Conservation (phyloP, 2,888 invertebrate genomes). For the Tetropium fuscum region DNA sequence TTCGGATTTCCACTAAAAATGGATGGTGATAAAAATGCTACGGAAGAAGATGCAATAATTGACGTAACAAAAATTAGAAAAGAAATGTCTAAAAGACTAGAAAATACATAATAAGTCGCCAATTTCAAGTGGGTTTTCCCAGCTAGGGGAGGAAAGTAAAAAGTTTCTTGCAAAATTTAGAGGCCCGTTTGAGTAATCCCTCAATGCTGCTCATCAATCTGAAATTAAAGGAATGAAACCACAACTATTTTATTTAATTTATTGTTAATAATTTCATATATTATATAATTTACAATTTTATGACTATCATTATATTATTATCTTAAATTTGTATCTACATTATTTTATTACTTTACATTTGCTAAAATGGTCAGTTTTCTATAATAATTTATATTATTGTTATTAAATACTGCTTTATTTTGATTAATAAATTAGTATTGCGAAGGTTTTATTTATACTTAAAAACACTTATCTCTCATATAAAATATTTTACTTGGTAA, state of each 20-base stretch:
- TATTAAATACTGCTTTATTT: constrained; percentile 39
- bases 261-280: constrained; percentile 22
- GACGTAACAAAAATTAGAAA: no score
- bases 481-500: constrained; percentile 22
- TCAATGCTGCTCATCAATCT: no score
- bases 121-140: no score
- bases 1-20: no score
- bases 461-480: constrained; percentile 11
- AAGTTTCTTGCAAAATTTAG: no score
- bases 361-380: constrained; percentile 52
- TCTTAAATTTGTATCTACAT: constrained; percentile 44
- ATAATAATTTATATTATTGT: constrained; percentile 37
- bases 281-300: constrained; percentile 39
- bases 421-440: constrained; percentile 16
- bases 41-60: no score
- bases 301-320: constrained; percentile 34
- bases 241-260: constrained; percentile 11
- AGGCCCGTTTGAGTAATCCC: no score
- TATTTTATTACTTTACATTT: constrained; percentile 46
- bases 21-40: no score
- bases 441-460: constrained; percentile 1
- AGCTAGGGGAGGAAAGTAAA: no score
- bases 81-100: no score
- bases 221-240: no score
- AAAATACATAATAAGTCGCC: no score